Base-by-base conservation (phyloP, 1,140 invertebrate genomes). In the Euschistus heros region DNA sequence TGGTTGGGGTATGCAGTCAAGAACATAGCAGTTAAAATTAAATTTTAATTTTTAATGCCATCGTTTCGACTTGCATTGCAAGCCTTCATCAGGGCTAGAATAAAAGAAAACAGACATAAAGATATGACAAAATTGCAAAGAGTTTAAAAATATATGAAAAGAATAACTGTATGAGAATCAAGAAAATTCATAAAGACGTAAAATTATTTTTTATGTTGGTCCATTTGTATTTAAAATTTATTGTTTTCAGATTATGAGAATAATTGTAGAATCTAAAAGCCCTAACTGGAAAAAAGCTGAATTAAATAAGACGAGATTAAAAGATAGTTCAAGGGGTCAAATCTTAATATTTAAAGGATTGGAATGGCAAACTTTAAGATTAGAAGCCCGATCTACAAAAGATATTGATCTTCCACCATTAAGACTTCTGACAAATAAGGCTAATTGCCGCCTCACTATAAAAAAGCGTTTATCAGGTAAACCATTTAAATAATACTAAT, bases 261-360 rank as follows among this genome's bases (percentile, higher is more conserved):
- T 99, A 70, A 80, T 86, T 57, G 86, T 98, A 5, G 92, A 97
- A 76, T 98, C 94, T 57, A 87, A 92, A 72, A 91, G 89, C 57
- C 94, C 94, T 5, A 86, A 85, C 61, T 98, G 95, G 87, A 81
- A 86, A 46, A 82, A 82, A 67, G 84, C 83, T 66, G 90, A 92
- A 76, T 79, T 99, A 65, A 83, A 89, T 73, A 81, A 88, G 74
- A 97, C 94, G 42, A 82, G 94, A 71, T 80, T 99, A 55, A 94
- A 96, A 78, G 94, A 97, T 74, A 80, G 86, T 10, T 83, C 87
- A 59, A 84, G 86, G 70, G 91, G 91, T 33, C 90, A 97, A 72
- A 79, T 98, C 67, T 79, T 99, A 62, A 89, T 98, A 73, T 99
- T 98, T 77, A 99, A 99, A 81, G 94, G 97, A 78, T 77, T 98